These are phyloP conservation scores for Sorex araneus DNA, from an alignment of 2,113 vertebrate species.

Conservation along the genomic window DNA sequence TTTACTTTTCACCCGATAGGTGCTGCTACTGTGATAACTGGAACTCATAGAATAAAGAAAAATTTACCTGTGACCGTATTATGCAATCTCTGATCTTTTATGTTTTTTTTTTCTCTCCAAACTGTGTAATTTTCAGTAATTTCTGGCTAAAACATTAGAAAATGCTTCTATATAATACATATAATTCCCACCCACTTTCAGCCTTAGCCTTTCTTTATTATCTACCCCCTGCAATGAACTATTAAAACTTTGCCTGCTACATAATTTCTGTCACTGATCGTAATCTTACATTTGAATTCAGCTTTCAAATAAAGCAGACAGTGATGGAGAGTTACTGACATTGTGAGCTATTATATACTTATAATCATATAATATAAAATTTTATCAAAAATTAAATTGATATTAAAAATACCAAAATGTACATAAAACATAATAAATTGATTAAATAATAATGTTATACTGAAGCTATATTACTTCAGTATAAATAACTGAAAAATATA, in stretches of 20 bases:
- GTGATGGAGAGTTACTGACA: not conserved
- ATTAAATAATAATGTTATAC: too few species aligned
- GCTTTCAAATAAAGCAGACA: not conserved
- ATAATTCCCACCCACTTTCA: not conserved
- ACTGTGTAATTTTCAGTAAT: not conserved
- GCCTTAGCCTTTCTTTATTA: not conserved
- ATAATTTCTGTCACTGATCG: not conserved
- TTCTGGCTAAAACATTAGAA: not conserved
- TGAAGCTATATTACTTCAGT: not conserved
- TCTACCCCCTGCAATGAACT: too few species aligned
- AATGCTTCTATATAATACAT: not conserved
- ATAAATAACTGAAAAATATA: not conserved
- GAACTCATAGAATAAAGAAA: conserved; percentile 14
- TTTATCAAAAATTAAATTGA: too few species aligned
- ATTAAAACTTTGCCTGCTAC: not conserved
- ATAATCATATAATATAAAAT: too few species aligned
- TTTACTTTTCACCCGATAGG: conserved; percentile 27
- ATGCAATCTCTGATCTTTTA: not conserved
- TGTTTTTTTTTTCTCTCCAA: not conserved
- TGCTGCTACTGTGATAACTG: not conserved
- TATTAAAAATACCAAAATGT: too few species aligned
- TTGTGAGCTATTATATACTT: too few species aligned
- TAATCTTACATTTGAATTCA: conserved; percentile 17
- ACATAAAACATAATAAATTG: too few species aligned
- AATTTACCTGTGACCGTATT: not conserved